Evolutionary conservation across 2,797 vertebrate genomes (phyloP).

Genomic region (Spinibarbus caldwelli): DNA sequence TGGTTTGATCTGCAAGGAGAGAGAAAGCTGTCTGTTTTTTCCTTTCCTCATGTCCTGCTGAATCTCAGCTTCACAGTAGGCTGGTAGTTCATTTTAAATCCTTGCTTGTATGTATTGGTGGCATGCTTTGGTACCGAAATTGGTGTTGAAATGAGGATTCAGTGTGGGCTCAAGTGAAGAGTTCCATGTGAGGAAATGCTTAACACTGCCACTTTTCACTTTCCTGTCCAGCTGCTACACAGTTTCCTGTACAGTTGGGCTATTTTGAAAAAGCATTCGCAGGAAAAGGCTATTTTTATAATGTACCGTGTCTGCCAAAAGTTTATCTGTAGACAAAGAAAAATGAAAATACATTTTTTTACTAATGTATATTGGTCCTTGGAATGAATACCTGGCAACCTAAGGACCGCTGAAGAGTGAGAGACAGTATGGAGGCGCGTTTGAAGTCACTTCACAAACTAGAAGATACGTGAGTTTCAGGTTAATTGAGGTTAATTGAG

Average conservation of each 20-base stretch:
- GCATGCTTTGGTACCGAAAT: constrained; percentile 23
- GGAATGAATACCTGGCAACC: neutral
- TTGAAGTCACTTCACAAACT: neutral
- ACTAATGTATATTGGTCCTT: neutral
- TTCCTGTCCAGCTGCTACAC: neutral
- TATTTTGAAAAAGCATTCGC: neutral
- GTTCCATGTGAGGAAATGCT: constrained; percentile 37
- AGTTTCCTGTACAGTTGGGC: neutral
- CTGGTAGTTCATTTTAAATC: constrained; percentile 34
- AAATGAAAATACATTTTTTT: neutral
- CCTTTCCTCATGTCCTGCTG: constrained; percentile 32
- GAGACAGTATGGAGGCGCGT: too few relatives aligned
- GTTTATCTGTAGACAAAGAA: neutral
- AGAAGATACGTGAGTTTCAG: neutral
- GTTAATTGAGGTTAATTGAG: too few relatives aligned
- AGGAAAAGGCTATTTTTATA: neutral
- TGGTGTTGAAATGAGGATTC: constrained; percentile 16
- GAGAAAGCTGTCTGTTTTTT: constrained; percentile 29
- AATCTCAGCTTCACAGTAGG: constrained; percentile 39
- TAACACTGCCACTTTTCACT: constrained; percentile 1
- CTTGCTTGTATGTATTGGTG: neutral
- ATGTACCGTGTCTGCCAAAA: neutral
- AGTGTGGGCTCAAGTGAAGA: constrained; percentile 18
- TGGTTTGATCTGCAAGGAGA: constrained; percentile 20
- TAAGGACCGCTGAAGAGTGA: neutral